A percentile compares a stretch with the other conserved stretches of the same genome.
phyloP scores from a whole-genome alignment of 2,888 invertebrate species.

The Apodemia duryi region DNA sequence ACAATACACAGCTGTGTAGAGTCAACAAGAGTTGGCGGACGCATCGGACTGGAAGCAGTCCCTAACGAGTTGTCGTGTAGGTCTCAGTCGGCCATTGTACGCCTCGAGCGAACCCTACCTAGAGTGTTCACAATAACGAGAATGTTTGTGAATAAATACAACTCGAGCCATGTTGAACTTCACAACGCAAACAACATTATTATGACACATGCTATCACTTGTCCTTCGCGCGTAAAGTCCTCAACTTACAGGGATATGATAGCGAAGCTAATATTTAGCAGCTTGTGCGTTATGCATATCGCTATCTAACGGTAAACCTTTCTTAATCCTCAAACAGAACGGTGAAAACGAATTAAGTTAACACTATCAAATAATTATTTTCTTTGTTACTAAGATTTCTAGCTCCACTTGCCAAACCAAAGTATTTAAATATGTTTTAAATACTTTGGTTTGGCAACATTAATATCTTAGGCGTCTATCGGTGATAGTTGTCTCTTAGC shows the following conservation, averaged over 20 bases:
- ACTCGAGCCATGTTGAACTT: conserved; percentile 19
- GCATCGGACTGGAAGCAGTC: conserved; percentile 39
- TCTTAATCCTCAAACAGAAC: background rate
- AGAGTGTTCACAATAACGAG: conserved; percentile 36
- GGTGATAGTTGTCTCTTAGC: too few species aligned
- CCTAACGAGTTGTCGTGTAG: conserved; percentile 48
- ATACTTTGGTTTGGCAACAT: too few species aligned
- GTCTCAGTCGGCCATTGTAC: conserved; percentile 35
- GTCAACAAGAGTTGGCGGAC: conserved; percentile 31
- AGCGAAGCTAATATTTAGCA: background rate
- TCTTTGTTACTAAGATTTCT: too few species aligned
- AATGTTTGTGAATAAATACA: conserved; percentile 36
- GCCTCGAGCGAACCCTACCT: conserved; percentile 28
- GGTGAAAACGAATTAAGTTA: too few species aligned
- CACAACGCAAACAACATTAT: conserved; percentile 19
- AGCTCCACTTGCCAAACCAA: too few species aligned
- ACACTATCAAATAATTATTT: too few species aligned
- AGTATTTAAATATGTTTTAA: too few species aligned
- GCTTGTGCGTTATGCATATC: too few species aligned
- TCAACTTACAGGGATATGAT: background rate
- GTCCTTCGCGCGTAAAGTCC: background rate
- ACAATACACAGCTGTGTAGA: conserved; percentile 28
- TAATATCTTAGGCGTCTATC: too few species aligned
- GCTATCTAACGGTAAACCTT: background rate
- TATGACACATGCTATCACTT: conserved; percentile 11